Evolutionary conservation across 2,113 vertebrate species (phyloP), one percentile per base, ranked within the genome.

Genomic region (Delphinapterus leucas): DNA sequence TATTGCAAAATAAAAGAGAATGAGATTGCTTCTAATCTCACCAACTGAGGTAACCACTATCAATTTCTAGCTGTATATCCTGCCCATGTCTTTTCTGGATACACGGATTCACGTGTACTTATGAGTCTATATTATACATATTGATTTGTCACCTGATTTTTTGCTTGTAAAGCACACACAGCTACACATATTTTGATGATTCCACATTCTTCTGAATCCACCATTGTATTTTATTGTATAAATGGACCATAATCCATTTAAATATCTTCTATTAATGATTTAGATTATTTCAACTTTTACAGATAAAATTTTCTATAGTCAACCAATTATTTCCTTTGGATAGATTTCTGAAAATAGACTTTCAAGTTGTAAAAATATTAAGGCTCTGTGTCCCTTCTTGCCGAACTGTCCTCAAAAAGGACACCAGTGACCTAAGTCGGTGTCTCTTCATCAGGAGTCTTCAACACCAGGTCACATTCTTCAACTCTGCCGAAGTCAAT

Each of bases 371-470:
- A 21, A 36, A 55, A 44, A 9, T 3, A 20, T 33, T 6, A 44
- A 23, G 25, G 83, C 7, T 85, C 76, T 60, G 12, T 49, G 58
- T 76, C 4, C 14, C 38, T 87, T 55, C 47, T 63, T 41, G n/a
- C 31, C 36, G n/a, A 33, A 53, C 6, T 12, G 7, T 14, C 31
- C 70, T 84, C 44, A 41, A 33, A 74, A 38, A 41, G 55, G 76
- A 63, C 1, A n/a, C 31, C 2, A 12, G 6, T 3, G 1, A 6
- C 2, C 2, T 44, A 8, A 49, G 71, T 7, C 1, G 0, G 80
- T 8, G 47, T 20, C 25, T 12, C 2, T 53, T 63, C 18, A 31
- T 63, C 13, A 9, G 87, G 55, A 36, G 23, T n/a, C 82, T 60
- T 41, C 20, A 36, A 12, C 10, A 1, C 49, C 20, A 28, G 67